Evolutionary conservation across 2,888 invertebrate genomes (phyloP).

Genomic region (Galerucella calmariensis): DNA sequence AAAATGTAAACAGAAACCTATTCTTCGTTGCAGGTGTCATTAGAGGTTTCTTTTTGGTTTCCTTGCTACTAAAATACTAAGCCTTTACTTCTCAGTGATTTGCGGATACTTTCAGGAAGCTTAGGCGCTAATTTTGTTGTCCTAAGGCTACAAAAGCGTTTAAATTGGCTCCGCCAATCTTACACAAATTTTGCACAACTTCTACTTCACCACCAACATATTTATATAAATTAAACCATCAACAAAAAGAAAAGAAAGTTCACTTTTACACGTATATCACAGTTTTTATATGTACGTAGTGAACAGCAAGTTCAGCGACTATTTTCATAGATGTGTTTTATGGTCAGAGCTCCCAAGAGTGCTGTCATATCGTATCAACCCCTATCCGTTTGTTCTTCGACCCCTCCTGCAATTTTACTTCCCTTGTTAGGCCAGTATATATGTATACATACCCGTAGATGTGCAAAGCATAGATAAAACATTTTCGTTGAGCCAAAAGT

Average conservation of each 20-base stretch:
- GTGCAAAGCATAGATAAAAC: conserved; percentile 1
- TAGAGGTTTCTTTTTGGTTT: too few relatives aligned
- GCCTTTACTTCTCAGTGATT: too few relatives aligned
- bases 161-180: too few relatives aligned
- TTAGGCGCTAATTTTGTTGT: too few relatives aligned
- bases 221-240: too few relatives aligned
- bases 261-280: conserved; percentile 7
- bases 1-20: too few relatives aligned
- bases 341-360: conserved; percentile 51
- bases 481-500: background rate
- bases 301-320: conserved; percentile 51
- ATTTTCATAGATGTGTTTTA: conserved; percentile 54
- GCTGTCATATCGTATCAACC: conserved; percentile 42
- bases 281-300: conserved; percentile 51
- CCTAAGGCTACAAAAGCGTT: too few relatives aligned
- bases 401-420: conserved; percentile 30
- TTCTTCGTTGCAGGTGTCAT: too few relatives aligned
- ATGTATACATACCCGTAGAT: background rate
- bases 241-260: background rate
- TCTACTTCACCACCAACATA: too few relatives aligned
- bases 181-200: too few relatives aligned
- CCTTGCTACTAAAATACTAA: too few relatives aligned
- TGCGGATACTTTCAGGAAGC: too few relatives aligned
- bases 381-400: conserved; percentile 28
- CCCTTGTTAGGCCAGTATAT: conserved; percentile 14